Conservation (phyloP, 1,140 invertebrate genomes). For the Cydia strobilella region DNA sequence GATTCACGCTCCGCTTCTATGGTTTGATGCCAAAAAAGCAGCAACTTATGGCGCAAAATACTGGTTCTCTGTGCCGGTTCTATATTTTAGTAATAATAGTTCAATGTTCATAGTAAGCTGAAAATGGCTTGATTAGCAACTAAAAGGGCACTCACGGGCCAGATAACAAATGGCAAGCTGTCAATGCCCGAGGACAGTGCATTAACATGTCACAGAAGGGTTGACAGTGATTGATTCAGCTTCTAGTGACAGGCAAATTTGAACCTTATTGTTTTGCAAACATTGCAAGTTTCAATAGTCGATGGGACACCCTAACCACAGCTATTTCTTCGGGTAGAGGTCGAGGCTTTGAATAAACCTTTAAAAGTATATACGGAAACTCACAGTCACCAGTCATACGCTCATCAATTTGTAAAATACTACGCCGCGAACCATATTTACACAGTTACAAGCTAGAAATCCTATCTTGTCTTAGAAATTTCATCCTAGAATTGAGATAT, state of each 20-base stretch:
- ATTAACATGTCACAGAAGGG: slow-evolving; percentile 32
- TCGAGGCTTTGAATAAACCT: neutral
- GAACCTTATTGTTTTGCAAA: slow-evolving; percentile 11
- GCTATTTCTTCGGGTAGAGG: neutral
- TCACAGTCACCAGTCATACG: neutral
- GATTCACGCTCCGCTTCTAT: too few relatives aligned
- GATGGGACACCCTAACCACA: neutral
- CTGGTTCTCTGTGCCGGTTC: too few relatives aligned
- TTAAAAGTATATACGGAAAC: neutral
- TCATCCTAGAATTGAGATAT: too few relatives aligned
- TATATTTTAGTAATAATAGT: too few relatives aligned
- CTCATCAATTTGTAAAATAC: too few relatives aligned
- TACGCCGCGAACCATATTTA: too few relatives aligned
- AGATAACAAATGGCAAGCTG: slow-evolving; percentile 27
- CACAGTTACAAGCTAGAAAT: too few relatives aligned
- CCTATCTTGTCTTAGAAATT: too few relatives aligned
- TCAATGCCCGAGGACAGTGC: slow-evolving; percentile 27
- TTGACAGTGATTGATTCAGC: slow-evolving; percentile 30
- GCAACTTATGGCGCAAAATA: too few relatives aligned
- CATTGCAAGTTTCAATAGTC: neutral
- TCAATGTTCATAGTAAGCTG: neutral
- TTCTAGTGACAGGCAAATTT: neutral
- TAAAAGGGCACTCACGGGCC: slow-evolving; percentile 19
- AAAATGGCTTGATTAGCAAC: slow-evolving; percentile 9
- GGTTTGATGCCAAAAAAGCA: too few relatives aligned